Evolutionary conservation across 2,113 vertebrate genomes (phyloP).

Genomic region (Blennius ocellaris): DNA sequence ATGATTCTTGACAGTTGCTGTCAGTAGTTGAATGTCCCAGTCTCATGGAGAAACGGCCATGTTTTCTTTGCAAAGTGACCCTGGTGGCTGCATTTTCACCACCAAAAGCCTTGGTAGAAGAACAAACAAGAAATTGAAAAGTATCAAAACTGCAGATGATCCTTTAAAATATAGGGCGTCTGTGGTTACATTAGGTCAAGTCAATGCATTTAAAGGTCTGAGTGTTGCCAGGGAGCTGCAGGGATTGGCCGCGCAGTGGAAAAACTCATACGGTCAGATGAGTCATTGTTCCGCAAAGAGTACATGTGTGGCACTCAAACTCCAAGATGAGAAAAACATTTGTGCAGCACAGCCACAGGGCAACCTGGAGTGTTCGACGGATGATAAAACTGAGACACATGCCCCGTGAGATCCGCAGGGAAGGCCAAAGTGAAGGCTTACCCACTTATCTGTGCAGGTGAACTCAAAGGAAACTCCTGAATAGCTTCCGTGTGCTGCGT

Average conservation of each 20-base stretch:
- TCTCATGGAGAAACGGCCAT: background rate
- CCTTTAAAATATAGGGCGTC: slow-evolving; percentile 1
- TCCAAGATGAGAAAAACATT: slow-evolving; percentile 1
- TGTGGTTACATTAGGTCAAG: slow-evolving; percentile 8
- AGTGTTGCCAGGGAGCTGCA: slow-evolving; percentile 18
- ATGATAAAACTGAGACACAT: background rate
- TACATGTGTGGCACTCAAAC: slow-evolving; percentile 39
- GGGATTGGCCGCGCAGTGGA: slow-evolving; percentile 39
- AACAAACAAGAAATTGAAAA: background rate
- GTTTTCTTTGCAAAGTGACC: background rate
- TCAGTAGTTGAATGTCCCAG: background rate
- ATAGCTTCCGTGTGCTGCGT: background rate
- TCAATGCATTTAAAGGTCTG: slow-evolving; percentile 12
- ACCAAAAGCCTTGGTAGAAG: background rate
- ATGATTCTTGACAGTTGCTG: background rate
- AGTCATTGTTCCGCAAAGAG: slow-evolving; percentile 51
- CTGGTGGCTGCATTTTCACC: background rate
- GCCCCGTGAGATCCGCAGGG: background rate
- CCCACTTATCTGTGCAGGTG: background rate
- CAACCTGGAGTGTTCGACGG: background rate
- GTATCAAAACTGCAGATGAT: background rate
- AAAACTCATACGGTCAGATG: slow-evolving; percentile 54
- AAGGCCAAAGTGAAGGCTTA: background rate
- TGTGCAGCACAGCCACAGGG: background rate
- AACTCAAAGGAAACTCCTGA: background rate